Evolutionary conservation across 2,888 invertebrate species (phyloP), one percentile per base, ranked within the genome.

Genomic region (Microplitis deprimator): DNA sequence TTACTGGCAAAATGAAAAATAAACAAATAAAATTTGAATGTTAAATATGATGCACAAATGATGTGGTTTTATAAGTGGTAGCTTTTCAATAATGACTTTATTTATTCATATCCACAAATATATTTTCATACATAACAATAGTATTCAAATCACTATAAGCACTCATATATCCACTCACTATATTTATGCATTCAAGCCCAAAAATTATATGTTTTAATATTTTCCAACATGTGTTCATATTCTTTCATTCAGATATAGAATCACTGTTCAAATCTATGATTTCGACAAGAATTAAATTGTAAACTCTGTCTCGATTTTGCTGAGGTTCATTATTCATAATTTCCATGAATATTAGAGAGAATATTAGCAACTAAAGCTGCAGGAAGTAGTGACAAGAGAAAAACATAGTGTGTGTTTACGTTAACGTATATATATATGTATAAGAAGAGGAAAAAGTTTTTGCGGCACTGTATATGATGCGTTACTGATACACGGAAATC

Each of bases 261-360:
- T 13, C 2, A 13, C 6, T 5, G 13, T 50, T 50, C 13, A 13
- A 50, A 50, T 73, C 77, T 68, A 79, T 82, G 80, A 84, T 83
- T 83, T 83, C 77, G 79, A 80, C 70, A 83, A 80, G 65, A 83
- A 85, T 85, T 83, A 83, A 85, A 84, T 84, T 82, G 83, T 83
- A 83, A 84, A 84, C 82, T 81, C 50, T 13, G 10, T 17, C 59
- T 71, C n/a, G 59, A 69, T 75, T 62, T 38, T 39, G 50, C 17
- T 6, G 6, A 68, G 69, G 68, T 40, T 79, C 76, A 81, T 82
- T 81, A 82, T 79, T 81, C 81, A 82, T 82, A 77, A 76, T 77
- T 77, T 68, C 68, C 69, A 73, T 64, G 77, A 81, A 81, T 77
- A 69, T 68, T 59, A 41, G 77, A 75, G 78, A 77, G 68, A 72